Evolutionary conservation across 2,888 invertebrate species (phyloP), one percentile per base, ranked within the genome.

Genomic region (Drosophila robusta): DNA sequence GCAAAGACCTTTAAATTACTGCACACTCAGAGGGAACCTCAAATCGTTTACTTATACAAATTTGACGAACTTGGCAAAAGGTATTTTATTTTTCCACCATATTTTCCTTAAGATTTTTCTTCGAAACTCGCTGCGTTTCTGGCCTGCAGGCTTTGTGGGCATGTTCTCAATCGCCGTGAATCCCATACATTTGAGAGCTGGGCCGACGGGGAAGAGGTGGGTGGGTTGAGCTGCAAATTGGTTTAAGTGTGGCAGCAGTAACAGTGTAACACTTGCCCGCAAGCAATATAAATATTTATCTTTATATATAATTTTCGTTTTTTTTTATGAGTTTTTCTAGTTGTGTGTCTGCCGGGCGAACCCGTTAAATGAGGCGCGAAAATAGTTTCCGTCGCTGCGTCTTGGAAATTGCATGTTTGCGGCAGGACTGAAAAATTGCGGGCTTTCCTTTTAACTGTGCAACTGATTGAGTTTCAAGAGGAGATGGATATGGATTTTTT

Each of bases 331-430:
- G n/a, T 14, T 71, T 68, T 61, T 66, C 52, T 55, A 74, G 80
- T 61, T 72, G 52, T 51, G 46, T 58, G 69, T 70, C 62, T 57
- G 62, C 44, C 24, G 44, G 55, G 68, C 54, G 36, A 74, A 60
- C 82, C 82, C 82, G 84, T 88, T 84, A 87, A 87, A 88, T 83
- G 80, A 87, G 73, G 76, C 84, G 87, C 80, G 88, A 87, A 87
- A 87, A 88, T 87, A 87, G 87, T 87, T 87, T 87, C 87, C 87
- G 87, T 87, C 71, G 64, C 60, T 62, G 55, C 39, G 51, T 66
- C 62, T 63, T 46, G 64, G 45, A 87, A 77, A 84, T 85, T 71
- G 72, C 75, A 51, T 52, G 45, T 18, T 39, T 36, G 32, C 60
- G 36, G 22, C 14, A 16, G 14, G 14, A 16, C 42, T 46, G 26